Evolutionary conservation across 2,888 invertebrate genomes (phyloP), one percentile per base, ranked within the genome.

Genomic region (Drosophila histrio): DNA sequence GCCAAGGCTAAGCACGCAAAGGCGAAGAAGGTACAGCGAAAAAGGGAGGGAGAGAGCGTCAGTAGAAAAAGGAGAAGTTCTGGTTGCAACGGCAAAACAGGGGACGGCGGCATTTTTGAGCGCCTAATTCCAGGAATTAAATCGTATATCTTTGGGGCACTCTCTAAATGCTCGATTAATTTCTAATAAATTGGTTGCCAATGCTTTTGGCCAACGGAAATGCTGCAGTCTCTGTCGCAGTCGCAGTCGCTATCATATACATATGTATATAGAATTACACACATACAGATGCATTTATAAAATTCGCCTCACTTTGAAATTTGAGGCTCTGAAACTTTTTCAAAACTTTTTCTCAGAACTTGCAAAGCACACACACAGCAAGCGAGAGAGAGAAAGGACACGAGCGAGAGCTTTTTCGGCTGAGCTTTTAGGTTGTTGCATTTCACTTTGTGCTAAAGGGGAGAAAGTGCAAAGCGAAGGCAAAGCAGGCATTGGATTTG

Each of bases 91-190:
- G 34, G 26, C 44, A 19, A 34, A 57, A 28, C 34, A 39, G 39
- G 32, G 26, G 53, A 62, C 66, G 68, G 62, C 77, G 81, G 81
- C 77, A 81, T 80, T 70, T 88, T 81, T 85, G 75, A 82, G 72
- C 59, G 65, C 63, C 71, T 58, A 85, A 84, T 90, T 90, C 90
- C 83, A 75, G 81, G 90, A 90, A 90, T 89, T 86, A 82, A 90
- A 90, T 89, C 89, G 90, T 90, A 90, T 90, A 90, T 89, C 87
- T 77, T 63, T 28, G 50, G 52, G 66, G 47, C 75, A 61, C 79
- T 66, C 76, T 77, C 72, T 84, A 86, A 88, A 86, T 88, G 86
- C 87, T 86, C 88, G 88, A 86, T 86, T 88, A 88, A 86, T 88
- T 88, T 86, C 86, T 87, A 85, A 85, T 86, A 86, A 88, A 88